These are phyloP conservation scores for Microchirus variegatus DNA, from an alignment of 2,797 vertebrate genomes.

Conservation along the genomic window DNA sequence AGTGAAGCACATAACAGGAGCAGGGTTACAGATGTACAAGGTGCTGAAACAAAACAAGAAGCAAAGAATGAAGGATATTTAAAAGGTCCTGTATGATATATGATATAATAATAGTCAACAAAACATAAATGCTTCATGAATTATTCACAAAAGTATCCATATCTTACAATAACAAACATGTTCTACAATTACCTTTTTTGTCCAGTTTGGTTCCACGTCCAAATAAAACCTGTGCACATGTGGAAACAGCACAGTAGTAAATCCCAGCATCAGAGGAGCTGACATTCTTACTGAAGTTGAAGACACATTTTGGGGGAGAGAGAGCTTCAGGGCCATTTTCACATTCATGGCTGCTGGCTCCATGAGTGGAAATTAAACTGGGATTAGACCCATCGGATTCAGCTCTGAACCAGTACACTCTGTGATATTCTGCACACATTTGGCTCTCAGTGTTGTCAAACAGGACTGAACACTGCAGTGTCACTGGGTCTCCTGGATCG, in stretches of 20 bases:
- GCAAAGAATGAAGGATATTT: background rate
- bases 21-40: accelerated
- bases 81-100: background rate
- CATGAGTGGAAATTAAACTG: slow-evolving; percentile 11
- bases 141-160: too few species aligned
- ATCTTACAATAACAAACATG: too few species aligned
- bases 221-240: slow-evolving; percentile 23
- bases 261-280: slow-evolving; percentile 3
- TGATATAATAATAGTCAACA: too few species aligned
- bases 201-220: too few species aligned
- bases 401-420: too few species aligned
- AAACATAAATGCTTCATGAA: background rate
- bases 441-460: too few species aligned
- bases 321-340: background rate
- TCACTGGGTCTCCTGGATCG: slow-evolving; percentile 5
- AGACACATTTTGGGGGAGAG: slow-evolving; percentile 38
- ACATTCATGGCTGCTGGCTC: slow-evolving; percentile 16
- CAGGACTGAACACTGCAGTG: slow-evolving; percentile 41
- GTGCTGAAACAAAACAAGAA: background rate
- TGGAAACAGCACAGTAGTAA: slow-evolving; percentile 36
- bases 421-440: too few species aligned
- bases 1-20: background rate
- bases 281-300: background rate
- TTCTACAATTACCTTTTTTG: background rate
- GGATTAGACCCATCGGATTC: too few species aligned